Conservation (phyloP, 2,113 vertebrate genomes). For the Microtus oregoni region DNA sequence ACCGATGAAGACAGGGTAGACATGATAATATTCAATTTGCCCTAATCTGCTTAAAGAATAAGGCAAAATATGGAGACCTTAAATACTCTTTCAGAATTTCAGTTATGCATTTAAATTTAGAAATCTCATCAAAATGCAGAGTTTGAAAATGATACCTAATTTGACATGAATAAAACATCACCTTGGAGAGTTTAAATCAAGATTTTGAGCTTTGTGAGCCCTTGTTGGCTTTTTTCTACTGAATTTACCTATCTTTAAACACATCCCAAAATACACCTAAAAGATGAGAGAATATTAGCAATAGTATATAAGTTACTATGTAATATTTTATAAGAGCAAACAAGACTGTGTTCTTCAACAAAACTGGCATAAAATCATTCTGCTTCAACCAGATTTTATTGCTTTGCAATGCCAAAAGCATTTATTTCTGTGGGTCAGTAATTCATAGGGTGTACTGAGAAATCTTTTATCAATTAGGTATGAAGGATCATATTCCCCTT, state of each 20-base stretch:
- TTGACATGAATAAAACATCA: slow-evolving; percentile 76
- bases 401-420: not conserved
- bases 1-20: not conserved
- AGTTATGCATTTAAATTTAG: slow-evolving; percentile 73
- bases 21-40: slow-evolving; percentile 63
- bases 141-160: slow-evolving; percentile 82
- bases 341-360: slow-evolving; percentile 43
- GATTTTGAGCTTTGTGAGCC: slow-evolving; percentile 68
- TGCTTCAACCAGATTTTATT: slow-evolving; percentile 43
- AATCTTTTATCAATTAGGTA: slow-evolving; percentile 72
- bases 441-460: slow-evolving; percentile 20
- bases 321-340: slow-evolving; percentile 73
- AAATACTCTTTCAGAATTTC: slow-evolving; percentile 76
- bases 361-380: slow-evolving; percentile 33
- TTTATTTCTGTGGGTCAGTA: slow-evolving; percentile 24
- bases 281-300: slow-evolving; percentile 61
- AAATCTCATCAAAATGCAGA: slow-evolving; percentile 81
- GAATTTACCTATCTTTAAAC: slow-evolving; percentile 72
- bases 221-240: slow-evolving; percentile 75
- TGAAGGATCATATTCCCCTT: slow-evolving; percentile 47
- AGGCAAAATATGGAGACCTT: slow-evolving; percentile 77
- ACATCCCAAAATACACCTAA: not conserved
- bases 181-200: slow-evolving; percentile 81
- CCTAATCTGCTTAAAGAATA: slow-evolving; percentile 78
- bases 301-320: slow-evolving; percentile 31